Conservation (phyloP, 2,113 vertebrate species). For the Halichoerus grypus region DNA sequence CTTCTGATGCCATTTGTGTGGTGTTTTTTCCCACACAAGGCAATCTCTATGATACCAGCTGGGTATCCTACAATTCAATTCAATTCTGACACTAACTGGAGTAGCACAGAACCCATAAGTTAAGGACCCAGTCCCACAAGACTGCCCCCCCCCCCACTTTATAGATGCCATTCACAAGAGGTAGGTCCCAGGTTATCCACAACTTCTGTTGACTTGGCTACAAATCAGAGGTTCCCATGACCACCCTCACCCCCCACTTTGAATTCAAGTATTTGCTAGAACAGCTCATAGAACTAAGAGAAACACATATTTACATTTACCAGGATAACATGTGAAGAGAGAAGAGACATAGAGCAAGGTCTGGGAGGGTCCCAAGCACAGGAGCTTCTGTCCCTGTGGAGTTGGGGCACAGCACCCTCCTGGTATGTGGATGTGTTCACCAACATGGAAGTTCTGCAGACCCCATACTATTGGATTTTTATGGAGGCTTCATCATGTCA, state of each 20-base stretch:
- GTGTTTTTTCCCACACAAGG: background rate
- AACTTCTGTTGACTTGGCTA: background rate
- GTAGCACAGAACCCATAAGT: background rate
- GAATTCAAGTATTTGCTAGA: background rate
- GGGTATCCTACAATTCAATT: background rate
- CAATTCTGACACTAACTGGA: background rate
- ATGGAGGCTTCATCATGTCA: background rate
- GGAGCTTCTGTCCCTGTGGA: background rate
- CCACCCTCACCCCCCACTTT: no score
- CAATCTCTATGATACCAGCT: background rate
- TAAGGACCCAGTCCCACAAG: background rate
- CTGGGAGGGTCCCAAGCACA: background rate
- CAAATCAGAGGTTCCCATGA: background rate
- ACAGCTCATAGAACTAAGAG: background rate
- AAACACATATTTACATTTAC: background rate
- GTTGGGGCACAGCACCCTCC: background rate
- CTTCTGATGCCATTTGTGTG: background rate
- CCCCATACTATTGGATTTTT: background rate
- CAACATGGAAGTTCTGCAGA: background rate
- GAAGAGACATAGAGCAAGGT: background rate
- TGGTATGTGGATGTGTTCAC: background rate
- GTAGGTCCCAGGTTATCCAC: background rate
- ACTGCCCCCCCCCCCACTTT: background rate
- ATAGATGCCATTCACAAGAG: background rate
- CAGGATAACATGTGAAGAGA: background rate